A percentile compares a stretch with the other conserved stretches of the same genome.
phyloP scores from a whole-genome alignment of 37 sponge, comb jelly and placozoan genomes.

The Tethya wilhelma region DNA sequence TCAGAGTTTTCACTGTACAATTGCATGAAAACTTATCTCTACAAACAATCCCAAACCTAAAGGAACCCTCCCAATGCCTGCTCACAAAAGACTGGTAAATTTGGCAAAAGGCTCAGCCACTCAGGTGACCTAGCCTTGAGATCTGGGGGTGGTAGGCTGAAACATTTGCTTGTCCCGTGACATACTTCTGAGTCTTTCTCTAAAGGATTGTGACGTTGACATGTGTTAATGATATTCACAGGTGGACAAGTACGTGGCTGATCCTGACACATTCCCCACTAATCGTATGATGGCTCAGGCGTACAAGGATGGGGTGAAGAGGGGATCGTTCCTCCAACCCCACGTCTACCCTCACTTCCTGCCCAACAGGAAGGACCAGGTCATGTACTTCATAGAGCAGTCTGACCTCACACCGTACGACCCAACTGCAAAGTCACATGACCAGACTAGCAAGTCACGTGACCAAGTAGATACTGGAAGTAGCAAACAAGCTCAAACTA shows the following conservation, averaged over 20 bases:
- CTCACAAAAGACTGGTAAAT: too few species aligned
- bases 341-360: constrained; percentile 37
- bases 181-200: background rate
- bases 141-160: background rate
- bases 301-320: constrained; percentile 37
- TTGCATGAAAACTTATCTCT: too few species aligned
- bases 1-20: too few species aligned
- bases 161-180: background rate
- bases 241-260: constrained; percentile 65
- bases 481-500: too few species aligned
- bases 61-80: too few species aligned
- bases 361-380: constrained; percentile 6
- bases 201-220: background rate
- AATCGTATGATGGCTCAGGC: constrained; percentile 47
- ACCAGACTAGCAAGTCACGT: constrained; percentile 1
- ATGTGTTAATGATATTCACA: constrained; percentile 6
- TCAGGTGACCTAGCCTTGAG: too few species aligned
- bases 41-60: too few species aligned
- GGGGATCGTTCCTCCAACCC: constrained; percentile 19
- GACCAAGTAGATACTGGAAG: background rate
- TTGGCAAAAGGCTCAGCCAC: too few species aligned
- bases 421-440: constrained; percentile 7
- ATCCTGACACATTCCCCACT: constrained; percentile 39
- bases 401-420: constrained; percentile 17
- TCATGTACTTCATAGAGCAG: constrained; percentile 1